phyloP scores from a whole-genome alignment of 37 sponge, comb jelly and placozoan genomes.

The Diacarnus erythraeanus region DNA sequence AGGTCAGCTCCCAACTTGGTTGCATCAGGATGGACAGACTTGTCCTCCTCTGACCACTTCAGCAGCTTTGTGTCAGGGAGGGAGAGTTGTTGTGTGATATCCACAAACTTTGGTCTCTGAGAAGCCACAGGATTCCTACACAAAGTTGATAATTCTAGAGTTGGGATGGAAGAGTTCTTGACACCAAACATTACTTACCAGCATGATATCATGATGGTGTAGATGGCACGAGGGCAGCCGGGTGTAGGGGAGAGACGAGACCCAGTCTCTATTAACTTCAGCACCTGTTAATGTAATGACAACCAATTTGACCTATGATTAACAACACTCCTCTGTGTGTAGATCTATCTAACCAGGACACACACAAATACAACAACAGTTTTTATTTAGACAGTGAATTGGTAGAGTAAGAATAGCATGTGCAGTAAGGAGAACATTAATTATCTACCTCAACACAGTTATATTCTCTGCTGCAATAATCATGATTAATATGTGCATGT shows the following conservation, averaged over 20 bases:
- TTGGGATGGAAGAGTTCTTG: background rate
- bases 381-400: too few species aligned
- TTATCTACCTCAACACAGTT: too few species aligned
- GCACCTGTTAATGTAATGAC: background rate
- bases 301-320: too few species aligned
- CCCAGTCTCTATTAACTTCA: background rate
- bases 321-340: too few species aligned
- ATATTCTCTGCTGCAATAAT: too few species aligned
- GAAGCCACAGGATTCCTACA: constrained; percentile 19
- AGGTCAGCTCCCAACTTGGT: constrained; percentile 38
- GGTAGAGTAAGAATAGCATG: too few species aligned
- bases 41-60: constrained; percentile 44
- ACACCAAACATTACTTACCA: background rate
- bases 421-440: too few species aligned
- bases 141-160: background rate
- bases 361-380: too few species aligned
- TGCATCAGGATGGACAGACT: constrained; percentile 16
- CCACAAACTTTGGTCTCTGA: constrained; percentile 18
- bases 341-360: too few species aligned
- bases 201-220: constrained; percentile 2
- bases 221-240: constrained; percentile 9
- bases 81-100: constrained; percentile 7
- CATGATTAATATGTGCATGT: too few species aligned
- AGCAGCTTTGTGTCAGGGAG: constrained; percentile 38
- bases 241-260: constrained; percentile 3